These are phyloP conservation scores for Euzetes globulus DNA, from an alignment of 2,888 invertebrate species.

Conservation along the genomic window DNA sequence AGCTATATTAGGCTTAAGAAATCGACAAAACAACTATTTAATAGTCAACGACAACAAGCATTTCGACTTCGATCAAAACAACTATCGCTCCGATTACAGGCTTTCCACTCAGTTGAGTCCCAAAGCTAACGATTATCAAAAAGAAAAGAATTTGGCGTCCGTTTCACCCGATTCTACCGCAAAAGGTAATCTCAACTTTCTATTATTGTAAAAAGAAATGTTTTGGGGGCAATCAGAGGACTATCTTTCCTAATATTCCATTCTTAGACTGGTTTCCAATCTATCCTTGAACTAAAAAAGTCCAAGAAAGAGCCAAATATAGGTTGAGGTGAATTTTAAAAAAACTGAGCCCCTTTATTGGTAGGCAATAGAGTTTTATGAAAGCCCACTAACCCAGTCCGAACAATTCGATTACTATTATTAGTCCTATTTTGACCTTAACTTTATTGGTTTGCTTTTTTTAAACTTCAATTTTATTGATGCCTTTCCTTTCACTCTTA, in stretches of 20 bases:
- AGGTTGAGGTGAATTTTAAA: neutral
- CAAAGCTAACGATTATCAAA: neutral
- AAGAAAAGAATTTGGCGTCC: neutral
- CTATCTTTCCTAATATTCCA: neutral
- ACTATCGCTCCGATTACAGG: neutral
- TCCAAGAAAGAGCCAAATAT: neutral
- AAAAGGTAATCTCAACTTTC: neutral
- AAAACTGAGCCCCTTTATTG: conserved; percentile 12
- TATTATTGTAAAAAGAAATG: neutral
- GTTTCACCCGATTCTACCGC: conserved; percentile 10
- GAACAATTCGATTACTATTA: neutral
- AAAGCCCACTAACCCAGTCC: neutral
- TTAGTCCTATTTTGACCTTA: too few species aligned
- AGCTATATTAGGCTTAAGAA: neutral
- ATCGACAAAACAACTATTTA: neutral
- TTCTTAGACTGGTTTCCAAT: neutral
- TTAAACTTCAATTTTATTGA: neutral
- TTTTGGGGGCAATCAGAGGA: neutral
- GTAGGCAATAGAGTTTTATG: neutral
- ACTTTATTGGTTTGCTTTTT: neutral
- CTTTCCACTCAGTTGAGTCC: neutral
- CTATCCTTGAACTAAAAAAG: conserved; percentile 4
- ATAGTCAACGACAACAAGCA: neutral
- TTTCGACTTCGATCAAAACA: neutral
- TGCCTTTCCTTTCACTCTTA: neutral